phyloP scores from a whole-genome alignment of 2,113 vertebrate species.

The Fulmarus glacialis region DNA sequence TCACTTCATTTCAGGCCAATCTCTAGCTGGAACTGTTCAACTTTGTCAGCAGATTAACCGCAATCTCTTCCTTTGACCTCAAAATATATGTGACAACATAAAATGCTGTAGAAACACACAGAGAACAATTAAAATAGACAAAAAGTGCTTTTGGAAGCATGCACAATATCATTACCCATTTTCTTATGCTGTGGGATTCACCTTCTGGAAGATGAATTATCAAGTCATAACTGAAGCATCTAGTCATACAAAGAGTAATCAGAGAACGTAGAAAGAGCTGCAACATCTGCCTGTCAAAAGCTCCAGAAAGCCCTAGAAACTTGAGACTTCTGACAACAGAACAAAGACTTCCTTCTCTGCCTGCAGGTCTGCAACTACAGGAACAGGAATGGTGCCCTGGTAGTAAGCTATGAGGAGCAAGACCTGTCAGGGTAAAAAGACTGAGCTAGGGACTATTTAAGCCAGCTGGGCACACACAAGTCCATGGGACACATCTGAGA shows the following conservation, averaged over 20 bases:
- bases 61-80: background rate
- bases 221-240: background rate
- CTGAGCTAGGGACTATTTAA: background rate
- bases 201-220: background rate
- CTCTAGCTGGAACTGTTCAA: background rate
- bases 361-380: background rate
- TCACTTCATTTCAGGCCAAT: background rate
- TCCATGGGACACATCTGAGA: background rate
- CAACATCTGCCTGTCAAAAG: background rate
- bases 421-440: background rate
- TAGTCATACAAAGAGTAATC: background rate
- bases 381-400: background rate
- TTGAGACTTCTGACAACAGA: background rate
- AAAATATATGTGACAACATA: background rate
- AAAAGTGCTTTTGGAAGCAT: background rate
- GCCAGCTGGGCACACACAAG: background rate
- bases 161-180: background rate
- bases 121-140: background rate
- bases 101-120: background rate
- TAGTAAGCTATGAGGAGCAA: background rate
- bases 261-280: background rate
- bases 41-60: background rate
- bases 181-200: background rate
- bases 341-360: background rate
- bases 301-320: background rate